Percentiles rank a stretch among this genome's conserved stretches.
phyloP scores from a whole-genome alignment of 2,888 invertebrate genomes.

The Spilosoma lubricipeda region DNA sequence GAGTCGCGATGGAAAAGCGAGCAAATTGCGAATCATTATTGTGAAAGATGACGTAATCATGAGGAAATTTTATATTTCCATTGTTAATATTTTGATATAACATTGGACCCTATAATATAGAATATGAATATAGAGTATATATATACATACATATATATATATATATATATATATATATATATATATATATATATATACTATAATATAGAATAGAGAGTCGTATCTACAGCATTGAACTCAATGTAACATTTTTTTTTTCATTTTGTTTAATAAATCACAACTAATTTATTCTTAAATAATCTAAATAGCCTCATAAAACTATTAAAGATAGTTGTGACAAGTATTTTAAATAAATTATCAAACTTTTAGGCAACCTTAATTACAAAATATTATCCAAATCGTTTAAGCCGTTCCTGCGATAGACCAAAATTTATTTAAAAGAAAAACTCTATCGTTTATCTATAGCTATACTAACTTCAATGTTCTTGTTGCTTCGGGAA shows the following conservation, averaged over 20 bases:
- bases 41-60: background rate
- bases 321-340: background rate
- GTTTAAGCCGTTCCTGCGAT: background rate
- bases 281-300: background rate
- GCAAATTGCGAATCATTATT: background rate
- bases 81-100: background rate
- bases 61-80: background rate
- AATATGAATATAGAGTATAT: too few species aligned
- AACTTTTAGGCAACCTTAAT: background rate
- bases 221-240: background rate
- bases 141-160: too few species aligned
- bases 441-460: background rate
- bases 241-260: background rate
- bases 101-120: background rate
- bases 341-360: background rate
- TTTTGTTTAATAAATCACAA: background rate
- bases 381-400: background rate
- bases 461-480: background rate
- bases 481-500: background rate
- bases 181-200: too few species aligned
- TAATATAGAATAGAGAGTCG: background rate
- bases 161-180: too few species aligned
- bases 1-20: constrained; percentile 19
- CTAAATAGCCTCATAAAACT: background rate
- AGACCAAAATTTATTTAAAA: background rate